phyloP scores from a whole-genome alignment of 2,113 vertebrate species.

The Labeo catla region DNA sequence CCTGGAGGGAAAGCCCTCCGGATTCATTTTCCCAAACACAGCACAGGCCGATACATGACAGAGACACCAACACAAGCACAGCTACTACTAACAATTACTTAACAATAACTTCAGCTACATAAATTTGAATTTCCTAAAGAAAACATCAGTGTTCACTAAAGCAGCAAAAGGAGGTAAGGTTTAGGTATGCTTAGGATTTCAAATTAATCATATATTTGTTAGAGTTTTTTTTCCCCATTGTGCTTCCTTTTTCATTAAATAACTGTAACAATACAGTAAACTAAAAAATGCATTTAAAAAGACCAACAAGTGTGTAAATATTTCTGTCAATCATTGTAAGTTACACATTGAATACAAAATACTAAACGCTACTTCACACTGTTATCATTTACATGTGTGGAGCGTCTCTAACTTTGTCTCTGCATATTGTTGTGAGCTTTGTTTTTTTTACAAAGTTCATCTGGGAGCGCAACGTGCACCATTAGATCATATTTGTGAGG shows the following conservation, averaged over 20 bases:
- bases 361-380: too few relatives aligned
- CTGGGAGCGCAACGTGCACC: too few relatives aligned
- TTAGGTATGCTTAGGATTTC: not conserved
- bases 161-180: not conserved
- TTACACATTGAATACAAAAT: not conserved
- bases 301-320: not conserved
- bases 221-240: not conserved
- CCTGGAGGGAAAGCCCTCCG: not conserved
- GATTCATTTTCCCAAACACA: slow-evolving; percentile 31
- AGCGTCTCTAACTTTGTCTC: too few relatives aligned
- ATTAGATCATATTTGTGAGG: too few relatives aligned
- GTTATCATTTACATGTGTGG: too few relatives aligned
- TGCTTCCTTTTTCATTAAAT: not conserved
- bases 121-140: not conserved
- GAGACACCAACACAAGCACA: slow-evolving; percentile 12
- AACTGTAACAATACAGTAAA: not conserved
- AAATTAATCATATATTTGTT: not conserved
- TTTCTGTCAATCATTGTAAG: not conserved
- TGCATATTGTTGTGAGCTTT: too few relatives aligned
- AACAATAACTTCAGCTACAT: not conserved
- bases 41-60: not conserved
- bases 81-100: not conserved
- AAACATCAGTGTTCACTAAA: not conserved
- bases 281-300: not conserved
- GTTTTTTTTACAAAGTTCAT: too few relatives aligned